A percentile compares a stretch with the other conserved stretches of the same genome.
These are phyloP conservation scores for Phortica variegata DNA, from an alignment of 1,140 invertebrate genomes.

Conservation along the genomic window DNA sequence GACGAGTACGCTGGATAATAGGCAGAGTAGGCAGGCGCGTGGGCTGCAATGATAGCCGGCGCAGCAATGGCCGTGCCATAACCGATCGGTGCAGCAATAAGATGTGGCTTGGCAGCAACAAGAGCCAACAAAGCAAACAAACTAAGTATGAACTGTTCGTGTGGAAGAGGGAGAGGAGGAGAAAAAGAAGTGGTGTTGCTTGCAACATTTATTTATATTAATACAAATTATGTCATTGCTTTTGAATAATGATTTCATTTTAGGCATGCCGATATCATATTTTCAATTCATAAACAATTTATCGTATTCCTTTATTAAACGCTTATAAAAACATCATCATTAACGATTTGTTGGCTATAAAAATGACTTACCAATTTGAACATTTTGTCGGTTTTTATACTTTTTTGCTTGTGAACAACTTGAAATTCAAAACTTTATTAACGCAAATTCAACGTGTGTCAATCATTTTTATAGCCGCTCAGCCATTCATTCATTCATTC, in stretches of 20 bases:
- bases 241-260: no score
- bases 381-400: constrained; percentile 16
- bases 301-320: no score
- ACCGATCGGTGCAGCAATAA: constrained; percentile 31
- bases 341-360: no score
- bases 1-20: constrained; percentile 44
- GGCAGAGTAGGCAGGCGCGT: constrained; percentile 9
- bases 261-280: no score
- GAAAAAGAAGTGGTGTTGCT: background rate
- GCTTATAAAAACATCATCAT: no score
- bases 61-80: constrained; percentile 23
- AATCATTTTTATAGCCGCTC: constrained; percentile 54
- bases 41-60: constrained; percentile 7
- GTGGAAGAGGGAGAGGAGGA: no score
- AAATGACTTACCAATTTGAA: constrained; percentile 20
- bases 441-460: constrained; percentile 24
- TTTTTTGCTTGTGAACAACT: background rate
- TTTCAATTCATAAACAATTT: constrained; percentile 34
- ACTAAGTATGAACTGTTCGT: constrained; percentile 10
- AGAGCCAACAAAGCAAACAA: constrained; percentile 27
- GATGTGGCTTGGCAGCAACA: constrained; percentile 30
- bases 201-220: background rate
- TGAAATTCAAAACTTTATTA: constrained; percentile 41
- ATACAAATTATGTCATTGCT: background rate
- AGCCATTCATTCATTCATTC: background rate